A percentile compares a stretch with the other conserved stretches of the same genome.
phyloP scores from a whole-genome alignment of 2,888 invertebrate species.

The Ferdinandea cuprea region DNA sequence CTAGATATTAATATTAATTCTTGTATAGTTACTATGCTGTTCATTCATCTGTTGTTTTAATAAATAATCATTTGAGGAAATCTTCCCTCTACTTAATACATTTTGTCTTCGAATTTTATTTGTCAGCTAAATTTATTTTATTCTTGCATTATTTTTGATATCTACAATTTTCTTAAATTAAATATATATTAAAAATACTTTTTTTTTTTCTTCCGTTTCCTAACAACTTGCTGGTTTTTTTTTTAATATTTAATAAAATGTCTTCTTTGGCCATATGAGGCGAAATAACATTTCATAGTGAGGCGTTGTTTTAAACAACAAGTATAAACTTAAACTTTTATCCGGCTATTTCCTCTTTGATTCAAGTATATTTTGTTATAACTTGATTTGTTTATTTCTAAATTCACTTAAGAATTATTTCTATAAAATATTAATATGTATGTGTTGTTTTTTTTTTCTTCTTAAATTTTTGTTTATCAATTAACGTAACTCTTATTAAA shows the following conservation, averaged over 20 bases:
- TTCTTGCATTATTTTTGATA: conserved; percentile 61
- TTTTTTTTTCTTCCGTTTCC: conserved; percentile 30
- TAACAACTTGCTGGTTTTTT: conserved; percentile 34
- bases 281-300: conserved; percentile 52
- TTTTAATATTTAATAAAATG: conserved; percentile 17
- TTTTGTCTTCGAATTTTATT: conserved; percentile 41
- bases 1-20: conserved; percentile 2
- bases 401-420: conserved; percentile 64
- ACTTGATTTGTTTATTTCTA: conserved; percentile 60
- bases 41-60: conserved; percentile 71
- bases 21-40: conserved; percentile 42
- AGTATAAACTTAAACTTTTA: conserved; percentile 59
- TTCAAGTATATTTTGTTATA: conserved; percentile 69
- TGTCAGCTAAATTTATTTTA: conserved; percentile 60
- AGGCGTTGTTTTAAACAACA: conserved; percentile 70
- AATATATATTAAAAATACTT: conserved; percentile 69
- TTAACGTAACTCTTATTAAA: conserved; percentile 66
- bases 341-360: conserved; percentile 50
- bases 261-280: conserved; percentile 37
- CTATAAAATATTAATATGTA: conserved; percentile 72
- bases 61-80: conserved; percentile 66
- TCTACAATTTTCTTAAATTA: conserved; percentile 69
- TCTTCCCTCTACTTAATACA: conserved; percentile 22
- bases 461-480: conserved; percentile 44
- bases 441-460: conserved; percentile 52